Base-by-base conservation (phyloP, 2,797 vertebrate species). In the Fringilla coelebs region DNA sequence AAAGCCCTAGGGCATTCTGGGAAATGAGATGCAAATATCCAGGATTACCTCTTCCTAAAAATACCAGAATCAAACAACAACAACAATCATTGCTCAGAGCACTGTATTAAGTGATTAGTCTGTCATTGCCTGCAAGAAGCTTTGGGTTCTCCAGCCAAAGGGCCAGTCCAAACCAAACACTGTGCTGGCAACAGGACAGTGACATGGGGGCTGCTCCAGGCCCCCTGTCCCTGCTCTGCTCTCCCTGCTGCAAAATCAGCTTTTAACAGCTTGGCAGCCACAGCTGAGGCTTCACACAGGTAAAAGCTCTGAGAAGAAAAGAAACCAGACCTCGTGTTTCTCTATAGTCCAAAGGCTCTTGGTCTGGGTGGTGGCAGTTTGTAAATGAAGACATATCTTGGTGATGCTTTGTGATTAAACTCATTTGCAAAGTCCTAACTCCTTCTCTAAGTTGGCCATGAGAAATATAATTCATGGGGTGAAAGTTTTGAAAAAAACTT, bases 1-100 rank as follows among this genome's bases (percentile, higher is more conserved):
- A 95, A 93, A 93, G 77, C 93, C 83, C 88, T 90, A 5, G 91
- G 88, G 96, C 91, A 87, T 97, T 94, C 88, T 95, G 91, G 91
- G 95, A 93, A 93, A 94, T 88, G 83, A 96, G 91, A 97, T 97
- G 93, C 85, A 94, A 94, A 96, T 96, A 90, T 94, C 40, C 61
- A 94, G 95, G 95, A 96, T 96, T 96, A 93, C 93, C 92, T 91
- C 76, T 80, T 91, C 94, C 77, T 90, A 93, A 94, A 96, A 95
- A 94, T 92, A 93, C 71, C 80, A 79, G 67, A 95, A 82, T 94
- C 36, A 63, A 91, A 91, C 92, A 88, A 74, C 90, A 86, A 62
- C 89, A 96, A 3, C 55, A 81, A 1, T 71, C 85, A 12, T 28
- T 41, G 66, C 85, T 82, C 63, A 54, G 77, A 84, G 41, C 67